Percentiles rank a stretch among this genome's conserved stretches.
Evolutionary conservation across 2,113 vertebrate genomes (phyloP).

Genomic region (Perca flavescens): DNA sequence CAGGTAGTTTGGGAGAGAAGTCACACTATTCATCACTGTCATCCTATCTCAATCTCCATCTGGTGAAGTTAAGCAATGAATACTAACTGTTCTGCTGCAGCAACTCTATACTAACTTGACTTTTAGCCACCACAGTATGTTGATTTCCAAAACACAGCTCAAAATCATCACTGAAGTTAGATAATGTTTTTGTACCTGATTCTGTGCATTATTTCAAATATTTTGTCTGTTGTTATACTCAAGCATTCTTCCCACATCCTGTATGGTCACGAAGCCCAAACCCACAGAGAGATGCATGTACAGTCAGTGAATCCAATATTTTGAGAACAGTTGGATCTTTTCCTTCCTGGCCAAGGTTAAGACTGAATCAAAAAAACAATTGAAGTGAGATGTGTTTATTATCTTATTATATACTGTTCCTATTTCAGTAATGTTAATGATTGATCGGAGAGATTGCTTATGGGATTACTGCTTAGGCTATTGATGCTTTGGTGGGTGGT

Average conservation of each 20-base stretch:
- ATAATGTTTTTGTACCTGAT: background rate
- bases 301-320: constrained; percentile 1
- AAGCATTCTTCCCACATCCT: background rate
- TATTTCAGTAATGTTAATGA: constrained; percentile 31
- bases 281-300: background rate
- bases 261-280: background rate
- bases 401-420: constrained; percentile 8
- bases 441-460: constrained; percentile 5
- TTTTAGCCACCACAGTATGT: background rate
- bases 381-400: constrained; percentile 18
- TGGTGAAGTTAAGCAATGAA: constrained; percentile 21
- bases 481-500: constrained; percentile 17
- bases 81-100: constrained; percentile 19
- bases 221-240: background rate
- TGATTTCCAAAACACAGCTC: background rate
- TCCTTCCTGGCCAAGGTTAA: constrained; percentile 5
- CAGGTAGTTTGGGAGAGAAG: constrained; percentile 47
- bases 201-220: background rate
- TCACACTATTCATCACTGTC: constrained; percentile 57
- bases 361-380: constrained; percentile 9
- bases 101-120: background rate
- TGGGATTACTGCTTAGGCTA: constrained; percentile 2
- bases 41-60: constrained; percentile 50
- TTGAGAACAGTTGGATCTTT: background rate
- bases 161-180: background rate